phyloP scores from a whole-genome alignment of 2,113 vertebrate genomes.

The Psammodynastes pulverulentus region DNA sequence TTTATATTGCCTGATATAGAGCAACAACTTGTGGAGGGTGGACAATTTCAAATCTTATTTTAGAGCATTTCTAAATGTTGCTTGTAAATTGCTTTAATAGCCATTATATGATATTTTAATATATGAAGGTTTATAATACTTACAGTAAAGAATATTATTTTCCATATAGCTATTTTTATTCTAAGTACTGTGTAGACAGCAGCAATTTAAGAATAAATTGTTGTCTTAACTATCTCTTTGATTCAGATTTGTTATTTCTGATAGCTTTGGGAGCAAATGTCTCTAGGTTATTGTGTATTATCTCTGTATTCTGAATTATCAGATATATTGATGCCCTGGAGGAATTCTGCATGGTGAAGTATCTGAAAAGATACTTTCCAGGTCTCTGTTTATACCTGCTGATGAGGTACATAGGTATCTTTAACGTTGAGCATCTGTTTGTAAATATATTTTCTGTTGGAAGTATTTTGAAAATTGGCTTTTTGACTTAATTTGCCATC shows the following conservation, averaged over 20 bases:
- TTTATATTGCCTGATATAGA: slow-evolving; percentile 35
- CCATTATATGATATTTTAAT: slow-evolving; percentile 1
- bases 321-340: slow-evolving; percentile 32
- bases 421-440: slow-evolving; percentile 24
- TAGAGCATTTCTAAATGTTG: not conserved
- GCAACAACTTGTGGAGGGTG: not conserved
- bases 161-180: not conserved
- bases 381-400: slow-evolving; percentile 33
- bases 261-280: slow-evolving; percentile 21
- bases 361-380: slow-evolving; percentile 18
- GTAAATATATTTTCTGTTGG: slow-evolving; percentile 32
- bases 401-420: slow-evolving; percentile 19
- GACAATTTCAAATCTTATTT: slow-evolving; percentile 28
- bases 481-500: slow-evolving; percentile 40
- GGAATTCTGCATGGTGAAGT: slow-evolving; percentile 22
- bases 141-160: not conserved
- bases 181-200: not conserved
- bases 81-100: slow-evolving; percentile 1
- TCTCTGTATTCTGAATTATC: slow-evolving; percentile 39
- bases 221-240: not conserved
- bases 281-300: slow-evolving; percentile 21
- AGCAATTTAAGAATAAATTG: not conserved
- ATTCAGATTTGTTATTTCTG: not conserved
- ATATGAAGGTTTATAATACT: not conserved
- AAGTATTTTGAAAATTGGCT: slow-evolving; percentile 16